A percentile compares a stretch with the other conserved stretches of the same genome.
Conservation (phyloP, 2,888 invertebrate species). For the Oligia latruncula region DNA sequence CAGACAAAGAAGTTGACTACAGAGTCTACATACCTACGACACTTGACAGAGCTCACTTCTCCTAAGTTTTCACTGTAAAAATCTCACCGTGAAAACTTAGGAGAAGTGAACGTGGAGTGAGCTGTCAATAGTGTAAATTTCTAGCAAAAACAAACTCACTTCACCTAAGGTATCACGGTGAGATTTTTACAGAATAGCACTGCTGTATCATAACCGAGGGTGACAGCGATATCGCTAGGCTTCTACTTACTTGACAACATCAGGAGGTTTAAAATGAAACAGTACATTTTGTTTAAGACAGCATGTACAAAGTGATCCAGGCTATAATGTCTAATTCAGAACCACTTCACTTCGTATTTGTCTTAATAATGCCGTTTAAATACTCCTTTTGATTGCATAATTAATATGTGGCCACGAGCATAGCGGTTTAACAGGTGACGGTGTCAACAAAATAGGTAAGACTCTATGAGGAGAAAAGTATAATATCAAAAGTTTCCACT, state of each 20-base stretch:
- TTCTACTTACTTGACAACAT: not conserved
- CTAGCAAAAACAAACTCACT: no score
- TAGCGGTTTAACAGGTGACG: slow-evolving; percentile 24
- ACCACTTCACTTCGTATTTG: slow-evolving; percentile 54
- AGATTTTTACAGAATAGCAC: no score
- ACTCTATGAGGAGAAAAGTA: not conserved
- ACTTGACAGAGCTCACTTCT: no score
- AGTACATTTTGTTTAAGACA: not conserved
- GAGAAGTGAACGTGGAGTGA: no score
- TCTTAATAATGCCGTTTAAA: slow-evolving; percentile 64
- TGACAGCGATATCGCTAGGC: no score
- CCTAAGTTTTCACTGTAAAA: no score
- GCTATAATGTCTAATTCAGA: slow-evolving; percentile 45
- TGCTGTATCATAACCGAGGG: no score
- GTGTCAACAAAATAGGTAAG: not conserved
- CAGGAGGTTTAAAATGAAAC: not conserved
- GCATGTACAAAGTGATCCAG: slow-evolving; percentile 20
- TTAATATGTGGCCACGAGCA: slow-evolving; percentile 48
- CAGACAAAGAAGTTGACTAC: not conserved
- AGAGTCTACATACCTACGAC: not conserved
- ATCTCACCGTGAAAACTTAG: no score
- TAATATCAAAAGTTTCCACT: not conserved
- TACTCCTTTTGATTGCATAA: slow-evolving; percentile 63
- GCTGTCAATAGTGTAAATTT: no score
- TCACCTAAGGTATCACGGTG: no score